Evolutionary conservation across 2,888 invertebrate species (phyloP).

Genomic region (Cheilosia urbana): DNA sequence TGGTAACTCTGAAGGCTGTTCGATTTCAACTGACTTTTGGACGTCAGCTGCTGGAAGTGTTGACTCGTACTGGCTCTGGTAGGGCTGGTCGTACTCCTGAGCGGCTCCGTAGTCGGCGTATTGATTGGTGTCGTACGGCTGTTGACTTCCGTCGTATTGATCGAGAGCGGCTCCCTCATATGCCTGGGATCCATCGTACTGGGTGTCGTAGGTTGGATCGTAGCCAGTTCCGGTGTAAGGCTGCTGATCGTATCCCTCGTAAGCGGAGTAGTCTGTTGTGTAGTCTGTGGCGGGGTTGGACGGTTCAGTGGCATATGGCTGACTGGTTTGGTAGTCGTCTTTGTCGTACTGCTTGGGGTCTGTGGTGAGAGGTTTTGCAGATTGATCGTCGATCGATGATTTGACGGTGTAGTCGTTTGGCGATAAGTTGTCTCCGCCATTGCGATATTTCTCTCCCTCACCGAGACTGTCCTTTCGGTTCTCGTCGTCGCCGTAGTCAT

Average conservation of each 20-base stretch:
- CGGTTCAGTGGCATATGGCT: slow-evolving; percentile 76
- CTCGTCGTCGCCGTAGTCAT: slow-evolving; percentile 82
- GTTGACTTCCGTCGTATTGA: slow-evolving; percentile 69
- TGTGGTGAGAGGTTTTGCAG: slow-evolving; percentile 67
- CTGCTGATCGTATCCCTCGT: slow-evolving; percentile 80
- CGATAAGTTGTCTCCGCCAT: slow-evolving; percentile 68
- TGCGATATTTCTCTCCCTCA: slow-evolving; percentile 81
- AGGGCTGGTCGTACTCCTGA: slow-evolving; percentile 72
- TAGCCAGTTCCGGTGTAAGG: slow-evolving; percentile 81
- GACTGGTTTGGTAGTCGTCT: slow-evolving; percentile 69
- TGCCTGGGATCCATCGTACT: slow-evolving; percentile 76
- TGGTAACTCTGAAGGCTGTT: slow-evolving; percentile 69
- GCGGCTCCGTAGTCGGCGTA: slow-evolving; percentile 77
- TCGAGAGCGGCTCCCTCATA: slow-evolving; percentile 75
- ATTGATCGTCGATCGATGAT: slow-evolving; percentile 68
- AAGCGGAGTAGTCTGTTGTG: slow-evolving; percentile 81
- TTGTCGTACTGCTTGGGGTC: slow-evolving; percentile 58
- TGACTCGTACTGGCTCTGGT: slow-evolving; percentile 65
- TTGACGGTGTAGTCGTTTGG: slow-evolving; percentile 75
- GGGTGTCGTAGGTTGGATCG: slow-evolving; percentile 80
- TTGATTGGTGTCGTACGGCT: slow-evolving; percentile 66
- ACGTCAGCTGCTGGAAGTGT: slow-evolving; percentile 73
- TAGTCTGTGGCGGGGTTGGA: slow-evolving; percentile 76
- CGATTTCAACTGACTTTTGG: slow-evolving; percentile 69
- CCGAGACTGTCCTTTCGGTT: slow-evolving; percentile 83